Evolutionary conservation across 2,797 vertebrate genomes (phyloP).

Genomic region (Gila robusta): DNA sequence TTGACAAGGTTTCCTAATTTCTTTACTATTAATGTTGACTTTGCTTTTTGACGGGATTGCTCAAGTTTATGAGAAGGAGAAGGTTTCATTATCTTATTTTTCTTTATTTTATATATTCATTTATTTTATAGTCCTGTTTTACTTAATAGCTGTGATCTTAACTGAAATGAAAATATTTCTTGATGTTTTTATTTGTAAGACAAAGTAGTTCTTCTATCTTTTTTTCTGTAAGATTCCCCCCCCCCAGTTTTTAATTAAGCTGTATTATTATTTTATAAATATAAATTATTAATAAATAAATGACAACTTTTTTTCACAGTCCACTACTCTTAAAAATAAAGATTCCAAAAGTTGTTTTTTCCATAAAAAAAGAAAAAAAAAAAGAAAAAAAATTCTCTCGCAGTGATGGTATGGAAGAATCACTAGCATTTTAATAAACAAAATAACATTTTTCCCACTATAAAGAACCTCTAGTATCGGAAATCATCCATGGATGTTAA

Average conservation of each 20-base stretch:
- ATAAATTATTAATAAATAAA: too few species aligned
- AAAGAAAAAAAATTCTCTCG: too few species aligned
- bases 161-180: not conserved
- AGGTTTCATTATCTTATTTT: conserved; percentile 30
- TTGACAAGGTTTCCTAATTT: conserved; percentile 73
- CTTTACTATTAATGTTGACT: conserved; percentile 70
- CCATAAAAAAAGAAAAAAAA: too few species aligned
- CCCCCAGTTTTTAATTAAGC: too few species aligned
- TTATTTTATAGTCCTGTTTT: conserved; percentile 17
- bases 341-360: not conserved
- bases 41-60: conserved; percentile 56
- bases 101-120: conserved; percentile 45
- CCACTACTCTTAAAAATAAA: too few species aligned
- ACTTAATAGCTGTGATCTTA: conserved; percentile 47
- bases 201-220: not conserved
- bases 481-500: not conserved
- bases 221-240: not conserved
- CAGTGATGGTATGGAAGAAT: too few species aligned
- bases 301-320: too few species aligned
- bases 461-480: not conserved
- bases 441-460: not conserved
- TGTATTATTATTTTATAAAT: too few species aligned
- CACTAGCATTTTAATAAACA: too few species aligned
- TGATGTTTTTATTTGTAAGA: not conserved
- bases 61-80: conserved; percentile 51